These are phyloP conservation scores for Pomacea maculata DNA, from an alignment of 1,140 invertebrate genomes.

Conservation along the genomic window DNA sequence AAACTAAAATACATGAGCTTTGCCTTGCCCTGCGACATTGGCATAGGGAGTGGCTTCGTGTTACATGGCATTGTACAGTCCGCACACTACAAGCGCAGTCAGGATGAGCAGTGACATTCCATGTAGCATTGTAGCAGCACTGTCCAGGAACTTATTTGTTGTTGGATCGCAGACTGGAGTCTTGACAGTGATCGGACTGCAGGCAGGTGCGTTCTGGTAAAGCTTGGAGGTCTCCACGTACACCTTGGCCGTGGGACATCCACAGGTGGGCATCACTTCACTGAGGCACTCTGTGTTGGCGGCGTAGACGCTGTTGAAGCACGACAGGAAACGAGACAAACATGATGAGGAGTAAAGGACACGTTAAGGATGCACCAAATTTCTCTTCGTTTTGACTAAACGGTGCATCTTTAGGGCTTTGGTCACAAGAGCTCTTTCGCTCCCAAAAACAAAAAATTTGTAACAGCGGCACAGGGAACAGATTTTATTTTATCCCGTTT, in stretches of 20 bases:
- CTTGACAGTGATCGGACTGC: not conserved
- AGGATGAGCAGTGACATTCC: not conserved
- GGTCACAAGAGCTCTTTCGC: not conserved
- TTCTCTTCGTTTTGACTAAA: not conserved
- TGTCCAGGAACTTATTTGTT: not conserved
- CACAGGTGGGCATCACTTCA: conserved; percentile 11
- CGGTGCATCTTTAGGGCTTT: not conserved
- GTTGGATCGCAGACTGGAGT: not conserved
- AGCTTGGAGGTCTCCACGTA: not conserved
- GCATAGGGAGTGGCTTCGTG: not conserved
- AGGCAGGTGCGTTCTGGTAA: conserved; percentile 6
- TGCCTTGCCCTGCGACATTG: not conserved
- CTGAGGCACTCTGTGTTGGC: not conserved
- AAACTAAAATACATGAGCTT: not conserved
- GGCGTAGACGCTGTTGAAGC: not conserved
- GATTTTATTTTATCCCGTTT: too few species aligned
- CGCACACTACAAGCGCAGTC: not conserved
- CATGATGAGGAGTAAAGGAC: not conserved
- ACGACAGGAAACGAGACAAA: not conserved
- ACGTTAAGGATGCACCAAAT: not conserved
- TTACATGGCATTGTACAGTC: not conserved
- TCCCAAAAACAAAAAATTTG: too few species aligned
- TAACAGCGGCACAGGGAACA: too few species aligned
- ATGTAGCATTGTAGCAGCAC: not conserved
- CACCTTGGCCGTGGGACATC: conserved; percentile 5